Evolutionary conservation across 2,888 invertebrate genomes (phyloP), one percentile per base, ranked within the genome.

Genomic region (Ceraclea dissimilis): DNA sequence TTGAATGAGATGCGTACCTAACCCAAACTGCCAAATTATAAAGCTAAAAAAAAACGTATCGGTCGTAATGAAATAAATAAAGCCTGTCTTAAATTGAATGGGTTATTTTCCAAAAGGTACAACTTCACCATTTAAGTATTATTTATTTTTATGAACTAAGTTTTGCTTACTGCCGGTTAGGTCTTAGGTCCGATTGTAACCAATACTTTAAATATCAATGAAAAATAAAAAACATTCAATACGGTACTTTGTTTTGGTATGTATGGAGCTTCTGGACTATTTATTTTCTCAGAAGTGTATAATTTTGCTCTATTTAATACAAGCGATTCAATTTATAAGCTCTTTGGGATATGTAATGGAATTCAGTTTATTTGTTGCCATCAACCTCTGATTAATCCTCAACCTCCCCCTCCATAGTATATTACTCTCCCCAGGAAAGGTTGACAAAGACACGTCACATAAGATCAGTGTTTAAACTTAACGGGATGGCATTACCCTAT

Each of bases 341-440:
- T 55, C 44, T 51, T 44, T 31, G 54, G 50, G 50, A 22, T 17
- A 56, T 46, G 59, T 59, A 61, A 59, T 61, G 51, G 61, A 61
- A 61, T 56, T 55, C 56, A 51, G 50, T 61, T 61, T 61, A 59
- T 59, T n/a, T 55, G 54, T 50, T 22, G 26, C 53, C 55, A 55
- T 57, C 54, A 54, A 51, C 57, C 51, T 46, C 59, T 61, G 59
- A 59, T 61, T 61, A 61, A 61, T 61, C 59, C 53, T 49, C 54
- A 26, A 53, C 54, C 52, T 53, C 52, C 48, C 26, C 49, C 54
- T 52, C 51, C 50, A 33, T 6, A 26, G 49, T n/a, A 31, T 52
- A 34, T 52, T n/a, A 49, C 53, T 48, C 13, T 46, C 21, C 43
- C 34, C 34, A 21, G 46, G 31, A 21, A 53, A 43, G 54, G 51